Conservation (phyloP, 1,140 invertebrate genomes). For the Berghia stephanieae region DNA sequence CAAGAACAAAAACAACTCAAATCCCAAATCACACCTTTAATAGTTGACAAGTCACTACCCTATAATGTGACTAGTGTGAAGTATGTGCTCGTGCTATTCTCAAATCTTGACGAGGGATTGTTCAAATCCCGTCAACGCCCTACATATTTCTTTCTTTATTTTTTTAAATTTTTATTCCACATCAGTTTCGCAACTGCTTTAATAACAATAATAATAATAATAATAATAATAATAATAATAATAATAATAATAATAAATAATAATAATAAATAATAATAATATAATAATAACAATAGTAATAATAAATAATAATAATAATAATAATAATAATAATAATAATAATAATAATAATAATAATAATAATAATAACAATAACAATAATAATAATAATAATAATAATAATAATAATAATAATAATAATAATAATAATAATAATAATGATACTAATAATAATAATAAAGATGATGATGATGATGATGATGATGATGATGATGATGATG, state of each 20-base stretch:
- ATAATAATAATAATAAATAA: slow-evolving; percentile 14
- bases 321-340: too few species aligned
- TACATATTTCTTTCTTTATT: too few species aligned
- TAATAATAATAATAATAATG: neutral
- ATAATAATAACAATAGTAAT: slow-evolving; percentile 10
- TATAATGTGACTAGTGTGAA: too few species aligned
- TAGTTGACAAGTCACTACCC: too few species aligned
- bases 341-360: too few species aligned
- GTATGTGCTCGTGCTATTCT: too few species aligned
- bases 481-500: neutral
- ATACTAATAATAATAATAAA: neutral
- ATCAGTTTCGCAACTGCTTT: neutral
- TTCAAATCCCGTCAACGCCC: too few species aligned
- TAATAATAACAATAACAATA: slow-evolving; percentile 1
- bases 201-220: neutral
- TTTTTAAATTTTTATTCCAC: neutral
- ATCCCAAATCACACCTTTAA: too few species aligned
- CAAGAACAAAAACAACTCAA: too few species aligned
- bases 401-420: neutral
- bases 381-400: slow-evolving; percentile 20
- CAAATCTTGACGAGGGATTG: too few species aligned
- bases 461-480: neutral
- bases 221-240: slow-evolving; percentile 8
- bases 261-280: too few species aligned
- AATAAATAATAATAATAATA: too few species aligned